Base-by-base conservation (phyloP, 2,797 vertebrate species). In the Urocyon cinereoargenteus region DNA sequence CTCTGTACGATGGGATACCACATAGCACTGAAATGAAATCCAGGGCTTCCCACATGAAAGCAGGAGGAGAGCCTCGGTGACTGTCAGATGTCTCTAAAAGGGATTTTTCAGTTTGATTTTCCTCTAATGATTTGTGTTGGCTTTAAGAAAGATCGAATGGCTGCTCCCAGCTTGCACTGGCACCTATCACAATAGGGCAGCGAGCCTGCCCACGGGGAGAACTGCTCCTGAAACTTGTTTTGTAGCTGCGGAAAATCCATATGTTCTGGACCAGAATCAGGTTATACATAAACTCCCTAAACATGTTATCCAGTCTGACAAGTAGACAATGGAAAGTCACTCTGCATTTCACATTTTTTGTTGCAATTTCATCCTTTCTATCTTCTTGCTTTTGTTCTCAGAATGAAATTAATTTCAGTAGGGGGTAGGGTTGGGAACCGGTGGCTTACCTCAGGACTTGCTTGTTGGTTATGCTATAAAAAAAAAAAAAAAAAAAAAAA, bases 401-500 rank as follows among this genome's bases (percentile, higher is more conserved):
- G 26, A 77, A 72, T 36, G 28, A 86, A 95, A 79, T 53, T 66
- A 62, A 79, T 85, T 73, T 90, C 62, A n/a, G 40, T 22, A 0
- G 6, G 34, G 15, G 6, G 53, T 73, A 34, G 22, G 1, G 6
- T 6, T 40, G 28, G 49, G 24, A 51, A 45, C 1, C 5, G 55
- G 22, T 5, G 8, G 49, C 53, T 92, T 86, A 51, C 28, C 4
- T 21, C 51, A 55, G 70, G 53, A 53, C 40, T 26, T 73, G 49
- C 40, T 70, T 70, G 5, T 59, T 55, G 86, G 13, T 72, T 77
- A 36, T 79, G 40, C 49, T 34, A 16, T 59, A 77, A 94, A 59
- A 73, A 95, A 94, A n/a, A 18, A 59, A 95, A 94, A n/a, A 18
- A 18, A 81, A 94, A 59, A 73, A 81, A 94, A 59, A 73, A 95